Evolutionary conservation across 2,888 invertebrate genomes (phyloP).

Genomic region (Phrixothrix hirtus): DNA sequence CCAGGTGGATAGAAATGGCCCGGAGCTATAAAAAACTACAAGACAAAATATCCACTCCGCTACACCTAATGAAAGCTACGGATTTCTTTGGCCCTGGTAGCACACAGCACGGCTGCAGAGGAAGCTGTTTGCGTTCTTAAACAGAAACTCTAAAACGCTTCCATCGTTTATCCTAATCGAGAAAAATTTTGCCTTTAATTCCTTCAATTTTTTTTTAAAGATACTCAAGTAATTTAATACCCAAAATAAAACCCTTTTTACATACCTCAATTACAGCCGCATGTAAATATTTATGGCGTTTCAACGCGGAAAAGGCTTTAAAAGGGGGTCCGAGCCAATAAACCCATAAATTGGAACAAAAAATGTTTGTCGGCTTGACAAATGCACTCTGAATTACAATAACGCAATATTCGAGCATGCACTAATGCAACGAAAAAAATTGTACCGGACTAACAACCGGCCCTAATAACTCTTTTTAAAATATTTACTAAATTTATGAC

Average conservation of each 20-base stretch:
- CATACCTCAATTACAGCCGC: neutral
- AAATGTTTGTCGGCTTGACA: slow-evolving; percentile 13
- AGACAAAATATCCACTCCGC: slow-evolving; percentile 31
- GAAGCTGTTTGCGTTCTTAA: slow-evolving; percentile 20
- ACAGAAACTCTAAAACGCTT: slow-evolving; percentile 9
- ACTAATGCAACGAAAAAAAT: slow-evolving; percentile 7
- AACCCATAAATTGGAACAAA: slow-evolving; percentile 16
- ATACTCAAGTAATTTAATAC: too few species aligned
- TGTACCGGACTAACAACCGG: slow-evolving; percentile 6
- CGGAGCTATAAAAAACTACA: slow-evolving; percentile 29
- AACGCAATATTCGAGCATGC: slow-evolving; percentile 14
- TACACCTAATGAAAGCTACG: slow-evolving; percentile 32
- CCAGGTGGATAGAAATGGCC: slow-evolving; percentile 32
- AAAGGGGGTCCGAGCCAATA: slow-evolving; percentile 4
- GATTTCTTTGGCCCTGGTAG: slow-evolving; percentile 19
- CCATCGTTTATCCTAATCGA: neutral
- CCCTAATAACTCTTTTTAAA: slow-evolving; percentile 9
- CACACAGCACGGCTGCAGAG: slow-evolving; percentile 27
- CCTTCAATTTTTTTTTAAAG: too few species aligned
- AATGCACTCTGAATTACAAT: slow-evolving; percentile 11
- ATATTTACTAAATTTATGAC: slow-evolving; percentile 3
- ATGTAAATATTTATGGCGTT: neutral
- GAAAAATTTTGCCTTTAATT: too few species aligned
- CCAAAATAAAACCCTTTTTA: neutral
- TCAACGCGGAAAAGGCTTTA: neutral